Conservation (phyloP, 2,113 vertebrate species). For the Excalfactoria chinensis region DNA sequence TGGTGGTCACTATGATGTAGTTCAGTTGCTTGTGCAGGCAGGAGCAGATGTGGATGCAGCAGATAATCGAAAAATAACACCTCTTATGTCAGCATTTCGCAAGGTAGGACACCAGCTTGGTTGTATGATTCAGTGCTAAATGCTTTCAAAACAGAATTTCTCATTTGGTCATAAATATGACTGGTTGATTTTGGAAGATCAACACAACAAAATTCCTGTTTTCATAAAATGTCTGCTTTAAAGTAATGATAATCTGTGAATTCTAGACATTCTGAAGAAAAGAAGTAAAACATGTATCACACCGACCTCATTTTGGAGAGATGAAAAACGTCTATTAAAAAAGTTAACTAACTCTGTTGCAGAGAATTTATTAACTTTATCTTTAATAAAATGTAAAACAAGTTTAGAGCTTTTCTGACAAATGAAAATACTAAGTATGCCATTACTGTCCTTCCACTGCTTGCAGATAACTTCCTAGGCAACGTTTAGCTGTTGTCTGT, state of each 20-base stretch:
- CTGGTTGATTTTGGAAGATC: neutral
- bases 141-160: neutral
- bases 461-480: neutral
- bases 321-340: neutral
- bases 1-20: conserved; percentile 96
- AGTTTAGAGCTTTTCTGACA: neutral
- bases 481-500: neutral
- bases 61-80: conserved; percentile 97
- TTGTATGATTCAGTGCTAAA: neutral
- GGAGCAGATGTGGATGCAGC: conserved; percentile 97
- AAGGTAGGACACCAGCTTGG: conserved; percentile 81
- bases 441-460: neutral
- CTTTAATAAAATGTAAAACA: neutral
- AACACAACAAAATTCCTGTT: neutral
- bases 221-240: neutral
- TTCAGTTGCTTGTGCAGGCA: conserved; percentile 94
- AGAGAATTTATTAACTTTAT: neutral
- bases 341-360: neutral
- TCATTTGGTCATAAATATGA: neutral
- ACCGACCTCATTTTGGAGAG: neutral
- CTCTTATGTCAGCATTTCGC: conserved; percentile 98
- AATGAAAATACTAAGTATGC: neutral
- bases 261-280: neutral
- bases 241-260: neutral
- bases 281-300: neutral